phyloP scores from a whole-genome alignment of 30 jellyfish, hydroid and myxozoan genomes.

The Aurelia coerulea region DNA sequence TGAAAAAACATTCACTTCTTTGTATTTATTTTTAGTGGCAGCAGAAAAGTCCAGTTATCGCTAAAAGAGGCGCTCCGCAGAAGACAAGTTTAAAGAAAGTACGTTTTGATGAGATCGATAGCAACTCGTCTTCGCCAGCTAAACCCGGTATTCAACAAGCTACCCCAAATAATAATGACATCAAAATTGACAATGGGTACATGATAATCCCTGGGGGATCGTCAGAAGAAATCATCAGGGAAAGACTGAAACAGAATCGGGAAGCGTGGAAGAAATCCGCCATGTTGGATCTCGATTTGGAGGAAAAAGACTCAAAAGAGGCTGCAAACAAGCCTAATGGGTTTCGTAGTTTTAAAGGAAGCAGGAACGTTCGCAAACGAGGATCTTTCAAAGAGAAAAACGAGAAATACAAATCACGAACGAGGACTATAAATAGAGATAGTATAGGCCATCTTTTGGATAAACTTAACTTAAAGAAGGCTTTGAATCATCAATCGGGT shows the following conservation, averaged over 20 bases:
- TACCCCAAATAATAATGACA: neutral
- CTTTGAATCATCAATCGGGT: neutral
- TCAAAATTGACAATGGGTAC: slow-evolving; percentile 17
- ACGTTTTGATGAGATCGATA: slow-evolving; percentile 54
- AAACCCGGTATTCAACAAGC: neutral
- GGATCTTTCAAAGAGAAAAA: slow-evolving; percentile 70
- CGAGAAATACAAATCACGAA: slow-evolving; percentile 35
- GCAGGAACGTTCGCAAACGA: slow-evolving; percentile 56
- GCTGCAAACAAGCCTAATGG: neutral
- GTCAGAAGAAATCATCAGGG: slow-evolving; percentile 38
- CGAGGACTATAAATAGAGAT: slow-evolving; percentile 39
- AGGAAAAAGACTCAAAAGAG: slow-evolving; percentile 13
- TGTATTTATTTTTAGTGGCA: slow-evolving; percentile 43
- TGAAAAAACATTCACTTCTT: too few relatives aligned
- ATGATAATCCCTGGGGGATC: slow-evolving; percentile 32
- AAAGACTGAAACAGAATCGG: slow-evolving; percentile 25
- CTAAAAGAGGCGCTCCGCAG: slow-evolving; percentile 4
- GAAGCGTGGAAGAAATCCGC: slow-evolving; percentile 53
- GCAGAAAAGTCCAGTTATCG: neutral
- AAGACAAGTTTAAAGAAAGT: slow-evolving; percentile 53
- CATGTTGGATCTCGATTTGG: slow-evolving; percentile 13
- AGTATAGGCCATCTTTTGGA: slow-evolving; percentile 57
- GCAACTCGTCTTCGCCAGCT: neutral
- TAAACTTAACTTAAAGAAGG: slow-evolving; percentile 24
- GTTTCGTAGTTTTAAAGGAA: slow-evolving; percentile 11